Conservation (phyloP, 2,113 vertebrate species). For the Malurus cyaneus region DNA sequence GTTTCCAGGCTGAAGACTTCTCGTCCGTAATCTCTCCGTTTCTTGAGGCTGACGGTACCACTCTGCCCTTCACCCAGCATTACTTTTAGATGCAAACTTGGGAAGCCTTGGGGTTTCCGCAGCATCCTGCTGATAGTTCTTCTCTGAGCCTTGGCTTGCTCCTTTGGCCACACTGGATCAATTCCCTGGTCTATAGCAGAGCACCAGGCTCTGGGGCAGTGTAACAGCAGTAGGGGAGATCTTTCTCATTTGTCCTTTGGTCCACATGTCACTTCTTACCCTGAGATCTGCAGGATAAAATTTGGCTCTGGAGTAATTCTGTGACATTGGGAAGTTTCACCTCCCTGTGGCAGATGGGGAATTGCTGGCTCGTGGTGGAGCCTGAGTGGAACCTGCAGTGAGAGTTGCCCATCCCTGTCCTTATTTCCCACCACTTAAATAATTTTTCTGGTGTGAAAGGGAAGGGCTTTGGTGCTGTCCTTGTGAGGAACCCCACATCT, state of each 20-base stretch:
- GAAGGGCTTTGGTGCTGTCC: neutral
- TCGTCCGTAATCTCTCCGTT: neutral
- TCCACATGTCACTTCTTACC: accelerated
- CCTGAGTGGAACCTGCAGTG: neutral
- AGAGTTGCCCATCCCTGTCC: neutral
- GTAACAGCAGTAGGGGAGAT: neutral
- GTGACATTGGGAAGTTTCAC: accelerated
- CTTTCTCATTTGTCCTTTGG: accelerated
- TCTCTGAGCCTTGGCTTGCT: neutral
- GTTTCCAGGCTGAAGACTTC: slow-evolving; percentile 12
- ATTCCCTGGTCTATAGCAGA: neutral
- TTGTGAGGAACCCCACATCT: neutral
- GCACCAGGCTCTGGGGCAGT: neutral
- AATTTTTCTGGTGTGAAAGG: neutral
- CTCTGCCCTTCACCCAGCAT: neutral
- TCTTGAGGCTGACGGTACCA: neutral
- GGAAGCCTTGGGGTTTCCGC: neutral
- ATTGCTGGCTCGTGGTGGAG: accelerated
- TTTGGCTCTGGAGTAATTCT: neutral
- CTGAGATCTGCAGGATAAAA: neutral
- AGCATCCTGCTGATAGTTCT: neutral
- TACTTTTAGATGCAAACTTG: neutral
- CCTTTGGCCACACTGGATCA: neutral
- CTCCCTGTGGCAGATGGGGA: neutral
- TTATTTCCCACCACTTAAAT: neutral